Evolutionary conservation across 2,113 vertebrate genomes (phyloP).

Genomic region (Ictalurus punctatus): DNA sequence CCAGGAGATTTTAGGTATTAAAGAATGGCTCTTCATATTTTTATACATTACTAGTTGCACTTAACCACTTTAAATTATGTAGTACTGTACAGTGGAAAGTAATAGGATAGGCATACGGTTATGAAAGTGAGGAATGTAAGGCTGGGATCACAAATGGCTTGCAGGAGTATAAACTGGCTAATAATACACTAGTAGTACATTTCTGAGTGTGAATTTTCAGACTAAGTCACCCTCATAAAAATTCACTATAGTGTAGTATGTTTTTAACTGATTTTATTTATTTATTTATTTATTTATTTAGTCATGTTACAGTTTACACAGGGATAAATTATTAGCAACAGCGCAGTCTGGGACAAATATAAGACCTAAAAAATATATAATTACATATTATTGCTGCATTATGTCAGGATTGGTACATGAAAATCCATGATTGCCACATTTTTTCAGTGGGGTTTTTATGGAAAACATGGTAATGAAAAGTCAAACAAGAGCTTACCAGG

Average conservation of each 20-base stretch:
- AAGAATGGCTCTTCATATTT: not conserved
- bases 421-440: not conserved
- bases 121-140: not conserved
- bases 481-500: not conserved
- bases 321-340: not conserved
- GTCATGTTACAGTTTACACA: not conserved
- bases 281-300: too few relatives aligned
- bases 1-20: not conserved
- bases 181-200: slow-evolving; percentile 16
- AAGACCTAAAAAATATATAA: not conserved
- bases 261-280: not conserved
- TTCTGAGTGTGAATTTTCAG: not conserved
- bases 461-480: not conserved
- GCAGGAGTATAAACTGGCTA: not conserved
- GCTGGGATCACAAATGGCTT: not conserved
- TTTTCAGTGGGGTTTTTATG: not conserved
- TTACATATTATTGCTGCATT: not conserved
- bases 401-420: not conserved
- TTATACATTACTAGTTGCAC: not conserved
- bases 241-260: not conserved
- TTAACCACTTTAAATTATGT: not conserved
- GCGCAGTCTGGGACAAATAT: not conserved
- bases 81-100: not conserved
- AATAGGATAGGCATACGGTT: not conserved
- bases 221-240: too few relatives aligned